Conservation (phyloP, 2,888 invertebrate species). For the Mimumesa dahlbomi region DNA sequence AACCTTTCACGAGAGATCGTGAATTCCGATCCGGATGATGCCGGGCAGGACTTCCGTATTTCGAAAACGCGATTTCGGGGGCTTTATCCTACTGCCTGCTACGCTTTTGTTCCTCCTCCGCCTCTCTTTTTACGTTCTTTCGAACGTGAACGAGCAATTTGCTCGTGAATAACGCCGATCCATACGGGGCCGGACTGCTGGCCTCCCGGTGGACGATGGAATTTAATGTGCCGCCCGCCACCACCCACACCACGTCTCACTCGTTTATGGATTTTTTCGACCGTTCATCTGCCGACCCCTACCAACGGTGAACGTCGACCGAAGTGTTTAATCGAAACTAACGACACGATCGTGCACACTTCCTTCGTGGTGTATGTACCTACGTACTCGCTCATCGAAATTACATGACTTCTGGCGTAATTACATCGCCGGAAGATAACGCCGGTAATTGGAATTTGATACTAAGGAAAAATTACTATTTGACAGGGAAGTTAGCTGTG, state of each 20-base stretch:
- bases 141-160: constrained; percentile 34
- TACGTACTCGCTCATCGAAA: too few species aligned
- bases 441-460: too few species aligned
- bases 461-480: too few species aligned
- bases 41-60: background rate
- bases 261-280: constrained; percentile 21
- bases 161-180: constrained; percentile 33
- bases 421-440: too few species aligned
- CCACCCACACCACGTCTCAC: constrained; percentile 19
- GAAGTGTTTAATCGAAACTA: too few species aligned
- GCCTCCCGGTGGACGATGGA: constrained; percentile 27
- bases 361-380: too few species aligned
- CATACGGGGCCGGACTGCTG: constrained; percentile 9
- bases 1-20: background rate
- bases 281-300: too few species aligned
- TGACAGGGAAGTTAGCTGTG: too few species aligned
- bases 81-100: constrained; percentile 1
- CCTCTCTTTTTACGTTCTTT: constrained; percentile 11
- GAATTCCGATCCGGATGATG: background rate
- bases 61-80: background rate
- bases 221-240: constrained; percentile 30
- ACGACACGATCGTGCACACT: too few species aligned
- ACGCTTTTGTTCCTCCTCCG: background rate
- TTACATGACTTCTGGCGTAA: too few species aligned
- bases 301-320: too few species aligned